These are phyloP conservation scores for Papilio gigon DNA, from an alignment of 2,888 invertebrate species.

Conservation along the genomic window DNA sequence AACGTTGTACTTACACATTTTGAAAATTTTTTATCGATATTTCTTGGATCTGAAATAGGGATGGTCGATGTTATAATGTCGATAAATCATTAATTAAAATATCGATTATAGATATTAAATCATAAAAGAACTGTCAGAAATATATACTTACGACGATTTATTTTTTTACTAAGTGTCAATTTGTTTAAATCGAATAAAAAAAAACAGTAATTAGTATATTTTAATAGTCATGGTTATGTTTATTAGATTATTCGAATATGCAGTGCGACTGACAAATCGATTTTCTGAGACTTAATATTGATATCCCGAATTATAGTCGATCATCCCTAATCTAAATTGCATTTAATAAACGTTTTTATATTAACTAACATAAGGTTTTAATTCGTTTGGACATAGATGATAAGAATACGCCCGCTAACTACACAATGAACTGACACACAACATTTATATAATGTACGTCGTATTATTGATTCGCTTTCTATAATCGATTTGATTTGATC, in stretches of 20 bases:
- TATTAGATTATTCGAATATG: not conserved
- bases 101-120: not conserved
- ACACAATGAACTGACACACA: not conserved
- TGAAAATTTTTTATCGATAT: constrained; percentile 13
- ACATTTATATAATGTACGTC: constrained; percentile 14
- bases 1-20: constrained; percentile 40
- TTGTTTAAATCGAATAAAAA: not conserved
- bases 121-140: not conserved
- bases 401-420: constrained; percentile 19
- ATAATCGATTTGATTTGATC: not conserved
- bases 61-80: constrained; percentile 5
- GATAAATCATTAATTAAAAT: not conserved
- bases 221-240: not conserved
- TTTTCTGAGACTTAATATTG: not conserved
- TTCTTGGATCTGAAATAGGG: constrained; percentile 34
- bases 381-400: constrained; percentile 16
- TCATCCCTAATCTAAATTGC: constrained; percentile 1
- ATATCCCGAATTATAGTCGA: not conserved
- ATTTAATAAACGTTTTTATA: constrained; percentile 13
- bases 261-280: not conserved
- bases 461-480: constrained; percentile 3
- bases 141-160: too few relatives aligned
- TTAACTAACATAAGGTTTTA: constrained; percentile 8
- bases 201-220: not conserved
- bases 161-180: too few relatives aligned